Percentiles rank a stretch among this genome's conserved stretches.
These are phyloP conservation scores for Osmerus eperlanus DNA, from an alignment of 2,113 vertebrate genomes.

Conservation along the genomic window DNA sequence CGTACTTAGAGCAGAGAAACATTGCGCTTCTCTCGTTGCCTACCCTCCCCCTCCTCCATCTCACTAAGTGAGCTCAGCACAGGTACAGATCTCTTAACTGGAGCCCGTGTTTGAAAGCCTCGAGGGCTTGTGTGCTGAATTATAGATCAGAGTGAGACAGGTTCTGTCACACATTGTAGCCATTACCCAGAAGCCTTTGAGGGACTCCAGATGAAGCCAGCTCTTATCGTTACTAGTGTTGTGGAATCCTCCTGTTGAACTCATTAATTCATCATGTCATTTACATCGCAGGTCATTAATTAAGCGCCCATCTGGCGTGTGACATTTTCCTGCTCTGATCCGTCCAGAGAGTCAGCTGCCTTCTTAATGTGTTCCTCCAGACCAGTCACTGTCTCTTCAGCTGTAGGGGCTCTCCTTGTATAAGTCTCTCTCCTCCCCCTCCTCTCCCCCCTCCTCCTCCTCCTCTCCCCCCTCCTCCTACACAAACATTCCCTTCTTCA, in stretches of 20 bases:
- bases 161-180: too few species aligned
- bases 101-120: too few species aligned
- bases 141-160: too few species aligned
- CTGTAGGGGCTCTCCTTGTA: too few species aligned
- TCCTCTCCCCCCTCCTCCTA: background rate
- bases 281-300: slow-evolving; percentile 41
- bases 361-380: background rate
- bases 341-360: slow-evolving; percentile 27
- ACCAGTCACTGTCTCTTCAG: too few species aligned
- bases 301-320: slow-evolving; percentile 56
- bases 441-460: background rate
- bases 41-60: too few species aligned
- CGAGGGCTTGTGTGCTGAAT: too few species aligned
- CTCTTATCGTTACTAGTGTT: background rate
- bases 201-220: background rate
- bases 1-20: too few species aligned
- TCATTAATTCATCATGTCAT: slow-evolving; percentile 33
- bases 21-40: too few species aligned
- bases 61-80: too few species aligned
- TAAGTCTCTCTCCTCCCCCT: background rate
- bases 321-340: slow-evolving; percentile 41
- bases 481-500: slow-evolving; percentile 36
- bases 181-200: too few species aligned
- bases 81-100: too few species aligned
- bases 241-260: slow-evolving; percentile 19